Evolutionary conservation across 2,797 vertebrate species (phyloP).

Genomic region (Acanthis flammea): DNA sequence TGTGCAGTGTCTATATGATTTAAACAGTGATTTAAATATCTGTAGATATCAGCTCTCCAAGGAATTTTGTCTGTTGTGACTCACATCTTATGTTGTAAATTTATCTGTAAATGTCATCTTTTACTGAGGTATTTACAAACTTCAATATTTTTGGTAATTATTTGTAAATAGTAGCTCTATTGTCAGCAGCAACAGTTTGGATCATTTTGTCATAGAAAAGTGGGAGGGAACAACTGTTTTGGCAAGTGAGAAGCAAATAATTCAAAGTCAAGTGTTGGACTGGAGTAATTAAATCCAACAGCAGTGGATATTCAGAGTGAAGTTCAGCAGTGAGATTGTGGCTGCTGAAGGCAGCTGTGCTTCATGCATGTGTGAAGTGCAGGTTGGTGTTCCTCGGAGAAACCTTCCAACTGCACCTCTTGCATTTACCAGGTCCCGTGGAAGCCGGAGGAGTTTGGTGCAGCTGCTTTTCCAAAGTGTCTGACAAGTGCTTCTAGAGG

Average conservation of each 20-base stretch:
- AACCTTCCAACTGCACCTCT: neutral
- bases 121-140: neutral
- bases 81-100: neutral
- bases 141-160: neutral
- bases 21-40: neutral
- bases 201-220: neutral
- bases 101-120: neutral
- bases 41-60: neutral
- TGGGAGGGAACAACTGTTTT: neutral
- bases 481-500: neutral
- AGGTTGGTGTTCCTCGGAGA: neutral
- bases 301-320: neutral
- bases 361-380: accelerated
- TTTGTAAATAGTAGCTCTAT: neutral
- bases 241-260: neutral
- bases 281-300: neutral
- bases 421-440: accelerated
- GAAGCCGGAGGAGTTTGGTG: accelerated
- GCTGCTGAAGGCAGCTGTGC: neutral
- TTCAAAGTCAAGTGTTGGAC: neutral
- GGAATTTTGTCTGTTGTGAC: neutral
- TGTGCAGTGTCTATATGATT: neutral
- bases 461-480: neutral
- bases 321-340: neutral
- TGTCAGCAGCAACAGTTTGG: neutral